phyloP scores from a whole-genome alignment of 2,888 invertebrate genomes.

The Drosophila prostipennis region DNA sequence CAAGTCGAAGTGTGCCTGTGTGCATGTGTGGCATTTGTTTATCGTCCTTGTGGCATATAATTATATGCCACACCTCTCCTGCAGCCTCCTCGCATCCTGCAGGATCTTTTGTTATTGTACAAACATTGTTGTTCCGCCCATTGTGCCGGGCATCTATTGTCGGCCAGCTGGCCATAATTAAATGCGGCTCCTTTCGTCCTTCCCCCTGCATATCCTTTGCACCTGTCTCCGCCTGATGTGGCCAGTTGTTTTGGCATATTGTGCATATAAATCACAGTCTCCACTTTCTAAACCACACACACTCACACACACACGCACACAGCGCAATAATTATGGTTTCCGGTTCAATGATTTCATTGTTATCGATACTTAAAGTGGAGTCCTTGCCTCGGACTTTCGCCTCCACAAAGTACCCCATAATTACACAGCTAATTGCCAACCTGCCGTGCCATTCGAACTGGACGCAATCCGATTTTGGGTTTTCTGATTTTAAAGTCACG shows the following conservation, averaged over 20 bases:
- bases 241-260: conserved; percentile 62
- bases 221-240: conserved; percentile 6
- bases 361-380: conserved; percentile 37
- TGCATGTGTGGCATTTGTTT: conserved; percentile 60
- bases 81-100: not conserved
- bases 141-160: conserved; percentile 20
- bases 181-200: conserved; percentile 33
- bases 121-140: conserved; percentile 57
- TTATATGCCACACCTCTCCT: conserved; percentile 51
- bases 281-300: conserved; percentile 35
- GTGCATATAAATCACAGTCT: conserved; percentile 59
- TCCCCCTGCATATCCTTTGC: not conserved
- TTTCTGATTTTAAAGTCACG: conserved; percentile 21
- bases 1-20: conserved; percentile 2
- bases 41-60: conserved; percentile 67
- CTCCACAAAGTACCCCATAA: conserved; percentile 21
- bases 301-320: not conserved
- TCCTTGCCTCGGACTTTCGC: conserved; percentile 15
- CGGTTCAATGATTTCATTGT: conserved; percentile 55
- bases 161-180: conserved; percentile 63
- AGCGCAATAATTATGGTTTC: conserved; percentile 63
- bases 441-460: conserved; percentile 16
- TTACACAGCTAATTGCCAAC: conserved; percentile 42
- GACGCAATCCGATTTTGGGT: conserved; percentile 19
- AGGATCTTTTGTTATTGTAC: conserved; percentile 58